Conservation (phyloP, 2,888 invertebrate genomes). For the Chouioia cunea region DNA sequence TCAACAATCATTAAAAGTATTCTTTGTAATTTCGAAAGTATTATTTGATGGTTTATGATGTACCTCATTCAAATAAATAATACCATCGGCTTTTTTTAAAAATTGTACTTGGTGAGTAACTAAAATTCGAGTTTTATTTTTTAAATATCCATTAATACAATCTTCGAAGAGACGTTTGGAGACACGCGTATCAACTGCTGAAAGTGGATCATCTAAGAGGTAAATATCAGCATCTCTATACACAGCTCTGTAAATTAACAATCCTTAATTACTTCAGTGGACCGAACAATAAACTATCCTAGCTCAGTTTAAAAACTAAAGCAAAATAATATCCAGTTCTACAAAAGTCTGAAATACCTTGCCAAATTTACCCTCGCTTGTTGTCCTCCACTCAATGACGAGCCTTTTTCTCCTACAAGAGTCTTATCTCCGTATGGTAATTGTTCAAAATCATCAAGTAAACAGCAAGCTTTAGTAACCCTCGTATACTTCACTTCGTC, state of each 20-base stretch:
- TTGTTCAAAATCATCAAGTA: conserved; percentile 77
- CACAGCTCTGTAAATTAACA: conserved; percentile 75
- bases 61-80: conserved; percentile 77
- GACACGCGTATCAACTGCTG: conserved; percentile 85
- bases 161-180: conserved; percentile 81
- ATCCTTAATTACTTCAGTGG: no score
- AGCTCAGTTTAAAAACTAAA: no score
- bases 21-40: neutral
- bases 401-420: conserved; percentile 83
- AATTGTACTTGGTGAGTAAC: conserved; percentile 90
- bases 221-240: conserved; percentile 84
- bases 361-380: conserved; percentile 83
- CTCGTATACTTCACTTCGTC: conserved; percentile 72
- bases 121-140: conserved; percentile 78
- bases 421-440: conserved; percentile 81
- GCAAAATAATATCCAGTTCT: neutral
- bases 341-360: conserved; percentile 60
- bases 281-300: no score
- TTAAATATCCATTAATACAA: conserved; percentile 77
- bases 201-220: conserved; percentile 83
- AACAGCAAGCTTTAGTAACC: conserved; percentile 76
- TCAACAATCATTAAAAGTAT: neutral
- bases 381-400: conserved; percentile 84
- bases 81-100: conserved; percentile 75
- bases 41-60: conserved; percentile 58